Evolutionary conservation across 2,797 vertebrate species (phyloP).

Genomic region (Cuniculus paca): DNA sequence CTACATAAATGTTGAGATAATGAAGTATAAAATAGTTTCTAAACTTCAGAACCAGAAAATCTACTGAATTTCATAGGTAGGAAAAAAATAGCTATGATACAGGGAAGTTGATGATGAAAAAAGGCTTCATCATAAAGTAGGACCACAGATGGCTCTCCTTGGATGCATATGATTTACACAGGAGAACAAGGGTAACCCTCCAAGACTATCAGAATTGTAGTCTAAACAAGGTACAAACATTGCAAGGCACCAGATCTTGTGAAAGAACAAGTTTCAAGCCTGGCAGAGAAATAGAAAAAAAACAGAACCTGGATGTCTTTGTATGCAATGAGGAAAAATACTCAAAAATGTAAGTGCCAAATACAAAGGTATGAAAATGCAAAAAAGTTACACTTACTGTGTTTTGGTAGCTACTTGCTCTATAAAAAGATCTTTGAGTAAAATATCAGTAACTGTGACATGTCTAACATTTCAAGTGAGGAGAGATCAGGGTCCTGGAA

Average conservation of each 20-base stretch:
- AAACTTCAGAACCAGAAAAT: slow-evolving; percentile 48
- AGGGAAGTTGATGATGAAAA: not conserved
- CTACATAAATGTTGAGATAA: not conserved
- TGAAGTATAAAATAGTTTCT: not conserved
- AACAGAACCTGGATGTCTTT: not conserved
- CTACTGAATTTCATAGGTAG: not conserved
- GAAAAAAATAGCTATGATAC: not conserved
- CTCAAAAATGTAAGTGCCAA: slow-evolving; percentile 1
- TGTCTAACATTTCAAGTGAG: not conserved
- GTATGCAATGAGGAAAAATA: not conserved
- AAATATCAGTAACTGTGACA: not conserved
- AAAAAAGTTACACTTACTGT: not conserved
- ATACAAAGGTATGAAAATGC: not conserved
- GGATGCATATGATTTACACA: not conserved
- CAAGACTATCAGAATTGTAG: not conserved
- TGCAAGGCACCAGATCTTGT: not conserved
- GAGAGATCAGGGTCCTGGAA: not conserved
- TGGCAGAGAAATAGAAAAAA: not conserved
- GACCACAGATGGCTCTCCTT: not conserved
- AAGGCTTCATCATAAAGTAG: not conserved
- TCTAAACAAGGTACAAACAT: not conserved
- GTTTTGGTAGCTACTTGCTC: not conserved
- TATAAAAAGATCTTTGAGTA: not conserved
- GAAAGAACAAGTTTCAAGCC: not conserved
- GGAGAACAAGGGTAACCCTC: not conserved